Evolutionary conservation across 2,797 vertebrate species (phyloP).

Genomic region (Kryptolebias ocellatus): DNA sequence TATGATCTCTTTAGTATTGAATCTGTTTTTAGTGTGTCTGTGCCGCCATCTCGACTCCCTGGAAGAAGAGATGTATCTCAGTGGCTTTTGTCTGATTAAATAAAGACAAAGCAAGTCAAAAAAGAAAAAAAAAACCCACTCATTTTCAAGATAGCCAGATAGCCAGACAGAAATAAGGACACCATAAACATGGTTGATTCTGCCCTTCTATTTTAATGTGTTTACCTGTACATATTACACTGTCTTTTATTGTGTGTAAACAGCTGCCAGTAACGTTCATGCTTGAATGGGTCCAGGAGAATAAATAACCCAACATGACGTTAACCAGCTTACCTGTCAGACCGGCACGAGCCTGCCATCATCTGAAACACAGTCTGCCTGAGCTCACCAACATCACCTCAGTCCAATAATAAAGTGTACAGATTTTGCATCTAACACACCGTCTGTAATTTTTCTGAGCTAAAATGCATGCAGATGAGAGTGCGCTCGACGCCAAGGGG

Average conservation of each 20-base stretch:
- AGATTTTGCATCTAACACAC: conserved; percentile 11
- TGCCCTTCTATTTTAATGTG: neutral
- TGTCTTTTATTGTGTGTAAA: conserved; percentile 56
- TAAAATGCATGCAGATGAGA: conserved; percentile 26
- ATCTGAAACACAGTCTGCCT: conserved; percentile 21
- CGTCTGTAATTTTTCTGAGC: conserved; percentile 21
- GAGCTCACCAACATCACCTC: conserved; percentile 17
- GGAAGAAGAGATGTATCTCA: too few relatives aligned
- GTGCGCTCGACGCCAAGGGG: neutral
- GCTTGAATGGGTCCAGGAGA: conserved; percentile 33
- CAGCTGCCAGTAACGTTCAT: conserved; percentile 55
- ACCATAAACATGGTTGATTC: neutral
- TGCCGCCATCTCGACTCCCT: too few relatives aligned
- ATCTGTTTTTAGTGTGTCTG: too few relatives aligned
- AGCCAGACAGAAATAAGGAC: conserved; percentile 1
- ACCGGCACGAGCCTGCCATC: conserved; percentile 45
- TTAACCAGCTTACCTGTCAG: conserved; percentile 47
- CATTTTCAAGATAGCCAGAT: neutral
- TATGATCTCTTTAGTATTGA: too few relatives aligned
- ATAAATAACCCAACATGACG: conserved; percentile 37
- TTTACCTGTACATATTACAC: conserved; percentile 14
- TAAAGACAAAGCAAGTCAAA: too few relatives aligned
- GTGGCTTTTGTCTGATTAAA: too few relatives aligned
- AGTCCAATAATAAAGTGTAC: conserved; percentile 11
- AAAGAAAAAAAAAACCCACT: too few relatives aligned